Percentiles rank a stretch among this genome's conserved stretches.
Evolutionary conservation across 2,888 invertebrate genomes (phyloP).

Genomic region (Charanyca ferruginea): DNA sequence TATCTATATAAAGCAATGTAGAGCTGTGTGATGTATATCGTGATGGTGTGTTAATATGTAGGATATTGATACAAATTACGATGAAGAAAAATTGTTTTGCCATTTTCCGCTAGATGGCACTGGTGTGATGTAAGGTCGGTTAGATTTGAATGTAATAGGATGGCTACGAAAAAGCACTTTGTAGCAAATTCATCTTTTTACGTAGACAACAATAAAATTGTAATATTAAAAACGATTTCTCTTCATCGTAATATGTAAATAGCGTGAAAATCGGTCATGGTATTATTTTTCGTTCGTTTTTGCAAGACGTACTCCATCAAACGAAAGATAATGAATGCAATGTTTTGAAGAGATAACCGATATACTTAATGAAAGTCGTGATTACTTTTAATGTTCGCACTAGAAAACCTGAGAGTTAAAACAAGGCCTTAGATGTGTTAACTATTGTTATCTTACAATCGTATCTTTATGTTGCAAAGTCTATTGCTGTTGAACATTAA

Average conservation of each 20-base stretch:
- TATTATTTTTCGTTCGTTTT: slow-evolving; percentile 13
- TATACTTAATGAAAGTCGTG: slow-evolving; percentile 23
- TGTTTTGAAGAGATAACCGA: slow-evolving; percentile 18
- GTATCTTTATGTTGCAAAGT: slow-evolving; percentile 78
- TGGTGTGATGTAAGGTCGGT: slow-evolving; percentile 18
- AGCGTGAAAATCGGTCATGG: slow-evolving; percentile 19
- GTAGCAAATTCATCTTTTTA: neutral
- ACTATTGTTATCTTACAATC: slow-evolving; percentile 78
- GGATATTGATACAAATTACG: slow-evolving; percentile 27
- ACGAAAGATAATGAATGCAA: slow-evolving; percentile 1
- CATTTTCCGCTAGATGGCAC: slow-evolving; percentile 26
- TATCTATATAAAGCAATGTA: slow-evolving; percentile 67
- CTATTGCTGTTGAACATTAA: slow-evolving; percentile 76
- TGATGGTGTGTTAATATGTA: slow-evolving; percentile 49
- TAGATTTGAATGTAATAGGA: slow-evolving; percentile 5
- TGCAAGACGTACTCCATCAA: neutral
- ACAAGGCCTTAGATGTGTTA: slow-evolving; percentile 85
- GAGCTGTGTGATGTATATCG: slow-evolving; percentile 58
- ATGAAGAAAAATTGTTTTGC: slow-evolving; percentile 38
- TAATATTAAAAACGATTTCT: slow-evolving; percentile 28
- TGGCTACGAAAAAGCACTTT: neutral
- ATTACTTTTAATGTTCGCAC: slow-evolving; percentile 55
- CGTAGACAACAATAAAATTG: slow-evolving; percentile 2
- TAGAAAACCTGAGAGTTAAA: slow-evolving; percentile 61
- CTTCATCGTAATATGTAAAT: slow-evolving; percentile 27